Evolutionary conservation across 2,888 invertebrate genomes (phyloP).

Genomic region (Aelia acuminata): DNA sequence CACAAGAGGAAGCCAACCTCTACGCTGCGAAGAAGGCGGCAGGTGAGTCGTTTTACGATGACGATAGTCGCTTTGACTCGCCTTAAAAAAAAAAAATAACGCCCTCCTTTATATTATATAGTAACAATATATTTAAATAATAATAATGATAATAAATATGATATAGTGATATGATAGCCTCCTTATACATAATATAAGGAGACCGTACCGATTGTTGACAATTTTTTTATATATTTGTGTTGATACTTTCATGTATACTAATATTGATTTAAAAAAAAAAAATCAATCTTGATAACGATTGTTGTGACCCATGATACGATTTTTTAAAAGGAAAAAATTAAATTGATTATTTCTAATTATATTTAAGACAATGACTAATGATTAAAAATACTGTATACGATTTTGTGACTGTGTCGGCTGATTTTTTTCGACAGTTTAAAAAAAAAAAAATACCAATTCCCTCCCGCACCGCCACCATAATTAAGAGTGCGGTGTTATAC

Average conservation of each 20-base stretch:
- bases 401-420: conserved; percentile 15
- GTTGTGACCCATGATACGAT: neutral
- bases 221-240: neutral
- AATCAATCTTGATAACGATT: neutral
- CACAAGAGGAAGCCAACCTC: conserved; percentile 98
- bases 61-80: conserved; percentile 47
- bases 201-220: neutral
- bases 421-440: conserved; percentile 3
- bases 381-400: conserved; percentile 1
- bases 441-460: too few relatives aligned
- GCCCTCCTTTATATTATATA: neutral
- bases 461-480: neutral
- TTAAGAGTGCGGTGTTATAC: neutral
- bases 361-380: neutral
- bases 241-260: neutral
- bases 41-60: conserved; percentile 73
- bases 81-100: neutral
- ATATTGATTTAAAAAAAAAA: neutral
- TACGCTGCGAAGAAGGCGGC: conserved; percentile 99
- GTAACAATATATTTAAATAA: neutral
- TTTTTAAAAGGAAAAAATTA: too few relatives aligned
- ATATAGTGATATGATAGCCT: neutral
- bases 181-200: neutral
- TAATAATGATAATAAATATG: neutral
- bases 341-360: too few relatives aligned